Conservation (phyloP, 2,113 vertebrate species). For the Lophotis ruficrista region DNA sequence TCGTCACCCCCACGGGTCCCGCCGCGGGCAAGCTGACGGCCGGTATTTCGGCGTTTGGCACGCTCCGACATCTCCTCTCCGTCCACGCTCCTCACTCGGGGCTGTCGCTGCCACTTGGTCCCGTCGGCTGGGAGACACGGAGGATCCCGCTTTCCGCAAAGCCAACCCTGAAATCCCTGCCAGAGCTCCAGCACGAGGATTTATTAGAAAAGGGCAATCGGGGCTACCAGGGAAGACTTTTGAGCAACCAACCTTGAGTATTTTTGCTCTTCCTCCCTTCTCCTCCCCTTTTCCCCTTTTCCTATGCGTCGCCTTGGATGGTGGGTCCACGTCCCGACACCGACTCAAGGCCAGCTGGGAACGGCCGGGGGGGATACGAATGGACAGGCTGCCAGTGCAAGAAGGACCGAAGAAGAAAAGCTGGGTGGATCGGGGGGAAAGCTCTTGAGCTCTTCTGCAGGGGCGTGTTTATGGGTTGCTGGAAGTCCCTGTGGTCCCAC, state of each 20-base stretch:
- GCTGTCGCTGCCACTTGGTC: background rate
- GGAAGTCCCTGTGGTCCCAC: background rate
- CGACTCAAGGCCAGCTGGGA: background rate
- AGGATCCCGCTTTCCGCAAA: background rate
- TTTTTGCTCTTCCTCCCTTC: background rate
- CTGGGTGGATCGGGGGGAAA: background rate
- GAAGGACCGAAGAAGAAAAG: background rate
- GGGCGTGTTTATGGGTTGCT: background rate
- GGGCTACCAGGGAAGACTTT: background rate
- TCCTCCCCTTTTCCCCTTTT: background rate
- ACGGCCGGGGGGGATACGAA: background rate
- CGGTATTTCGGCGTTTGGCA: rapidly evolving
- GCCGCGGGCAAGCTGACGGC: rapidly evolving
- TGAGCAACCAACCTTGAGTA: background rate
- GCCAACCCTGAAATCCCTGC: background rate
- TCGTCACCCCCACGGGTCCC: background rate
- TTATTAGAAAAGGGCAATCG: background rate
- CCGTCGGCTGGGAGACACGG: background rate
- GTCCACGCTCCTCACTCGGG: rapidly evolving
- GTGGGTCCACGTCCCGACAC: background rate
- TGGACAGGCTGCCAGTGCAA: too few relatives aligned
- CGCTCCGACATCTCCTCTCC: background rate
- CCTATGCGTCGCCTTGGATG: background rate
- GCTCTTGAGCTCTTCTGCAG: background rate
- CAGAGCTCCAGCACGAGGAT: background rate